A percentile compares a stretch with the other conserved stretches of the same genome.
These are phyloP conservation scores for Squalus acanthias DNA, from an alignment of 2,797 vertebrate species.

Conservation along the genomic window DNA sequence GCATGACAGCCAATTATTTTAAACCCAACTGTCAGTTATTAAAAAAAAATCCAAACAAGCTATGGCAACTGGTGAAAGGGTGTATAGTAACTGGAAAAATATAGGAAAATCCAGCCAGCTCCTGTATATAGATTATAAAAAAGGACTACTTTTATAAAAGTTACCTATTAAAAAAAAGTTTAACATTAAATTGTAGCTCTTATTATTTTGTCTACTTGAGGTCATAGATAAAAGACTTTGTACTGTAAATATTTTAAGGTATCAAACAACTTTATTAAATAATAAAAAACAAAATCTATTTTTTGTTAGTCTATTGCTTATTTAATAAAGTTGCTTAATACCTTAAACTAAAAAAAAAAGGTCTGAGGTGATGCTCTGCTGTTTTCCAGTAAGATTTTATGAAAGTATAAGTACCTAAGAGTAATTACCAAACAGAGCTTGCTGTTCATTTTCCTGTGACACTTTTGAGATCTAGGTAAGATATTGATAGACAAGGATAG, in stretches of 20 bases:
- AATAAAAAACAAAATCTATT: background rate
- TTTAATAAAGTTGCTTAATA: background rate
- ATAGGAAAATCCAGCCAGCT: background rate
- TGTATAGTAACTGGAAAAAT: background rate
- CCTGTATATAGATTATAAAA: background rate
- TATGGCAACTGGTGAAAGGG: background rate
- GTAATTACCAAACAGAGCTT: background rate
- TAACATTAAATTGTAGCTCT: background rate
- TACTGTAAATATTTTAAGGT: background rate
- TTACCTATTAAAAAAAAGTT: background rate
- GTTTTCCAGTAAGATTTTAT: background rate
- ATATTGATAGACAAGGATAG: background rate
- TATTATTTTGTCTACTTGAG: background rate
- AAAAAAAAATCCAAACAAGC: background rate
- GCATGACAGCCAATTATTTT: conserved; percentile 7
- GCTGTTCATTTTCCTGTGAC: background rate
- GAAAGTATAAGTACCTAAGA: background rate
- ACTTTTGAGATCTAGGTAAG: background rate
- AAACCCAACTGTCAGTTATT: conserved; percentile 8
- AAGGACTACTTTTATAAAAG: background rate
- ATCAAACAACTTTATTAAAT: background rate
- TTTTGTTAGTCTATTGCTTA: background rate
- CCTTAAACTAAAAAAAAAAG: background rate
- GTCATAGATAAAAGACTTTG: background rate
- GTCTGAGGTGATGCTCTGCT: background rate